Base-by-base conservation (phyloP, 2,888 invertebrate genomes). In the Apodemia duryi region DNA sequence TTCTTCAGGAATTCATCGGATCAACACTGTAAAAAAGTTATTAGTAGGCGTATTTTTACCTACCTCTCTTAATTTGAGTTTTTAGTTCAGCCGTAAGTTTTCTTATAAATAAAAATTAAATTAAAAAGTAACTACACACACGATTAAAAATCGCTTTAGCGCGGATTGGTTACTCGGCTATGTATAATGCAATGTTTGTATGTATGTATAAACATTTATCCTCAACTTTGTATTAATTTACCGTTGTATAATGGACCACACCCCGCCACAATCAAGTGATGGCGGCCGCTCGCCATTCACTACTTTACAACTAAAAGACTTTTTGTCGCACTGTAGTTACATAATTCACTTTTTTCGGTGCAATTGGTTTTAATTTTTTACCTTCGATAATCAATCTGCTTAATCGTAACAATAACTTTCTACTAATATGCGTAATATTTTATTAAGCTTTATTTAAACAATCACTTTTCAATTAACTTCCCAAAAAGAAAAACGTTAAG, bases 271-370 rank as follows among this genome's bases (percentile, higher is more conserved):
- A 13, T 41, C 61, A 57, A 78, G 76, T 78, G 79, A 83, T 79
- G 78, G 78, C 79, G 75, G 77, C 75, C 76, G 77, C 38, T 52
- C 61, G 61, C 85, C 85, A 81, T 82, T 88, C 87, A 85, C 87
- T 78, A 75, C 77, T 72, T 73, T 74, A 76, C 77, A 80, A 75
- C 77, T 71, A 77, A 29, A 29, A 57, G 11, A 82, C 82, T 81
- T 46, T 46, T 75, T 75, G 73, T 77, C 66, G 67, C 66, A 75
- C 75, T 77, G 72, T 52, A 69, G 73, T 88, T 89, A 84, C 80
- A 79, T 86, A 87, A 88, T 32, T 6, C 11, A 32, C 57, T 57
- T 57, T 57, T 46, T 57, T 52, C 57, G 32, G 57, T 32, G 5
- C 57, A 29, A 57, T 57, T 46, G 46, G 57, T 57, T 57, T 57